Conservation (phyloP, 2,113 vertebrate genomes). For the Hemicordylus capensis region DNA sequence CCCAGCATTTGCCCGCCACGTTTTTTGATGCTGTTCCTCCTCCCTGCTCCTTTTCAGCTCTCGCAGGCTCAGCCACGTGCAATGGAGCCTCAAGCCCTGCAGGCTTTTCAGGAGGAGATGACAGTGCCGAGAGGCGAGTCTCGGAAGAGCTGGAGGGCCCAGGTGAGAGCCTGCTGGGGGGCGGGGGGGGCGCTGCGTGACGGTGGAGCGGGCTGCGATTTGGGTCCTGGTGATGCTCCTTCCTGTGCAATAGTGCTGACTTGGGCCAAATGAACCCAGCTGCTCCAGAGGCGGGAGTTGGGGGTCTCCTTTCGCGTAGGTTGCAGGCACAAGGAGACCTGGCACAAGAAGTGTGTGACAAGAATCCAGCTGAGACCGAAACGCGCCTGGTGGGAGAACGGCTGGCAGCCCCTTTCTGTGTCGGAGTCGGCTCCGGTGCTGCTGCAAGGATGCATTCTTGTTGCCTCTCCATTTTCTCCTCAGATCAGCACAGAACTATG, state of each 20-base stretch:
- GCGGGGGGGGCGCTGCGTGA: no score
- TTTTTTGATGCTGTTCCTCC: constrained; percentile 58
- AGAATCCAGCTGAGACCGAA: no score
- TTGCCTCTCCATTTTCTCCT: constrained; percentile 54
- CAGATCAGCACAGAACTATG: no score
- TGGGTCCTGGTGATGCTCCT: constrained; percentile 65
- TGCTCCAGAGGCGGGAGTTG: constrained; percentile 75
- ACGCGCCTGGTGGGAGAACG: no score
- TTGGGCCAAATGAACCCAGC: constrained; percentile 75
- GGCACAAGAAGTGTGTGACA: constrained; percentile 76
- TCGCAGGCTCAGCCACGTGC: constrained; percentile 70
- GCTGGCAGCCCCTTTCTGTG: no score
- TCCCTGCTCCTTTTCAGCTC: constrained; percentile 43
- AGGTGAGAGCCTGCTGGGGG: constrained; percentile 75
- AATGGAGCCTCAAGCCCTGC: constrained; percentile 75
- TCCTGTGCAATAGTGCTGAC: constrained; percentile 75
- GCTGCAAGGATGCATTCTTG: constrained; percentile 40
- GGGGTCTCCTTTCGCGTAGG: constrained; percentile 77
- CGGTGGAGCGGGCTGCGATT: not conserved
- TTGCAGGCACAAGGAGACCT: constrained; percentile 73
- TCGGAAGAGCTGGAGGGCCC: constrained; percentile 79
- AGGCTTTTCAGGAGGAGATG: constrained; percentile 74
- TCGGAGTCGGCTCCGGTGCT: no score
- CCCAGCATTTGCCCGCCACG: no score
- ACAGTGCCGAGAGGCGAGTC: constrained; percentile 77